A percentile compares a stretch with the other conserved stretches of the same genome.
These are phyloP conservation scores for Epizoanthus stellaris DNA, from an alignment of 92 coral and sea anemone species.

Conservation along the genomic window DNA sequence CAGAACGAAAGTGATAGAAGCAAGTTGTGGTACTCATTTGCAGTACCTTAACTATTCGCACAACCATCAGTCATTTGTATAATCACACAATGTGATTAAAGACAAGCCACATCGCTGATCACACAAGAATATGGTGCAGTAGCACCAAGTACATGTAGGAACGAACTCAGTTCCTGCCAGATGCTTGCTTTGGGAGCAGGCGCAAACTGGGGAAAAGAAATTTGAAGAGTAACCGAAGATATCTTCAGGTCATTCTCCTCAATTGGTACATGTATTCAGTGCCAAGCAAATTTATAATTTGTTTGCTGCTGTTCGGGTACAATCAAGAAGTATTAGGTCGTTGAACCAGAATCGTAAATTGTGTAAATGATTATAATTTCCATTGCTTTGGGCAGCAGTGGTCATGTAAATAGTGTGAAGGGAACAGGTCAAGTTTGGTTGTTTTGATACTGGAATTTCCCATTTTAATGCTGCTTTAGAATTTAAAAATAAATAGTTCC, in stretches of 20 bases:
- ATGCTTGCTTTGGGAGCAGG: background rate
- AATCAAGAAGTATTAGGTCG: background rate
- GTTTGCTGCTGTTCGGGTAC: conserved; percentile 11
- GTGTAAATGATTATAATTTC: conserved; percentile 11
- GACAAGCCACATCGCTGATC: background rate
- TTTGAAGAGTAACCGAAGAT: background rate
- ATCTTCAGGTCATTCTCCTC: background rate
- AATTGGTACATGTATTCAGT: background rate
- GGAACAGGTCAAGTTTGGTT: conserved; percentile 19
- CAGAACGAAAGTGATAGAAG: too few relatives aligned
- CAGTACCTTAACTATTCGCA: background rate
- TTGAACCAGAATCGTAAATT: conserved; percentile 5
- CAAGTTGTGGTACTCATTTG: background rate
- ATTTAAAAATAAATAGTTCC: background rate
- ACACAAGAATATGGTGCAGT: background rate
- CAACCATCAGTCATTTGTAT: too few relatives aligned
- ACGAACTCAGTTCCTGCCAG: background rate
- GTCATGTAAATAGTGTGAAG: conserved; percentile 42
- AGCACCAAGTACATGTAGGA: background rate
- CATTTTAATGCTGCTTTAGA: conserved; percentile 7
- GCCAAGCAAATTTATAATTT: background rate
- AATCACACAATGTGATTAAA: background rate
- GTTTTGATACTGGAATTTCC: conserved; percentile 18
- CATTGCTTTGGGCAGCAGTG: background rate
- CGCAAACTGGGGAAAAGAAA: background rate